phyloP scores from a whole-genome alignment of 2,888 invertebrate genomes.

The Andricus curvator region DNA sequence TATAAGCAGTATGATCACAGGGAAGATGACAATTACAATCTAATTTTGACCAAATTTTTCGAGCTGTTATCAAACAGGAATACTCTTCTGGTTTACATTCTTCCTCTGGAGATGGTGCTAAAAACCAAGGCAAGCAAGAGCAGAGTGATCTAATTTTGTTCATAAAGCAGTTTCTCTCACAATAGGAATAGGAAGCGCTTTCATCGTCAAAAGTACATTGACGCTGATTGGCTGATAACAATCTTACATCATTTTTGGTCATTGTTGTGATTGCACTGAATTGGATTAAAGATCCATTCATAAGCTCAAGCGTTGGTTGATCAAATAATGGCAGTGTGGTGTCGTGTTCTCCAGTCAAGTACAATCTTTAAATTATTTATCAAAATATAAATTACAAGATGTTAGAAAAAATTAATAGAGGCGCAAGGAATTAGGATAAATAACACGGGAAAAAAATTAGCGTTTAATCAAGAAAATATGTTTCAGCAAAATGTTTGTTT shows the following conservation, averaged over 20 bases:
- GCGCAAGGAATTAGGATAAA: background rate
- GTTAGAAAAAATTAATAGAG: background rate
- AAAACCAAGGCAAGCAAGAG: constrained; percentile 67
- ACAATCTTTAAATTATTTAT: constrained; percentile 47
- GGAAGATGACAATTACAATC: constrained; percentile 86
- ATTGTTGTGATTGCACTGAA: constrained; percentile 41
- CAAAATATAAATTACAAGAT: too few species aligned
- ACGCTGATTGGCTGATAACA: constrained; percentile 82
- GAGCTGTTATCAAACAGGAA: constrained; percentile 81
- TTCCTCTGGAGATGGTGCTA: background rate
- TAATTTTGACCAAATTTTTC: constrained; percentile 78
- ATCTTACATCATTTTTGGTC: constrained; percentile 42
- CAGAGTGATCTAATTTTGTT: constrained; percentile 52
- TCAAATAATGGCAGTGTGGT: constrained; percentile 41
- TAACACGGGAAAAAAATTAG: too few species aligned
- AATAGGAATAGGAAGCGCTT: constrained; percentile 61
- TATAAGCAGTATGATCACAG: constrained; percentile 88
- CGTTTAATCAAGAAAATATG: too few species aligned
- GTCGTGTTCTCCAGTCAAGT: constrained; percentile 38
- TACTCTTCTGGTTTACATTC: constrained; percentile 60
- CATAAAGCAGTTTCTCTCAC: constrained; percentile 52
- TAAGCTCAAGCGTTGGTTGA: constrained; percentile 31
- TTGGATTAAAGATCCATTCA: constrained; percentile 41
- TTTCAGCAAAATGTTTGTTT: too few species aligned
- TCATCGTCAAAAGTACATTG: constrained; percentile 87